Conservation (phyloP, 2,888 invertebrate species). For the Cynaeus angustus region DNA sequence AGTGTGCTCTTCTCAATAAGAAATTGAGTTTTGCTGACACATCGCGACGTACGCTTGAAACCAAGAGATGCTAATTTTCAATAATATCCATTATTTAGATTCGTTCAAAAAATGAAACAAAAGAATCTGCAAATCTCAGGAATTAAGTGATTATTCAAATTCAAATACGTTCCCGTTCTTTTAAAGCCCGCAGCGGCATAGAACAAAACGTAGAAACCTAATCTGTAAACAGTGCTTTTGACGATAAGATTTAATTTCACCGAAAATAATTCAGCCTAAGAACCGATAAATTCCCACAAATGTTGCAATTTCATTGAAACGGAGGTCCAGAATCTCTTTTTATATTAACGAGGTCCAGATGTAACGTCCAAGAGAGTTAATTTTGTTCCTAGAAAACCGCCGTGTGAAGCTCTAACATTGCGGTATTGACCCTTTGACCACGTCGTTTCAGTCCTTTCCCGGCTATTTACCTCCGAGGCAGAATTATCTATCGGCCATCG, state of each 20-base stretch:
- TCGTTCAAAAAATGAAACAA: constrained; percentile 26
- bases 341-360: constrained; percentile 47
- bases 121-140: constrained; percentile 14
- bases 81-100: constrained; percentile 26
- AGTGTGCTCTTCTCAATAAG: not conserved
- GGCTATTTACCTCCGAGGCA: constrained; percentile 45
- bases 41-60: not conserved
- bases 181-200: not conserved
- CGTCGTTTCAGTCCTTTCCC: constrained; percentile 44
- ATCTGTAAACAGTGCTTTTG: constrained; percentile 32
- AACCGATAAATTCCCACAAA: constrained; percentile 40
- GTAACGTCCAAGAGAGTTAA: constrained; percentile 46
- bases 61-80: constrained; percentile 20
- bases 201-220: constrained; percentile 17
- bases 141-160: constrained; percentile 38
- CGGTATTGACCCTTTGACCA: constrained; percentile 61
- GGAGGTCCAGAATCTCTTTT: constrained; percentile 44
- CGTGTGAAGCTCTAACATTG: constrained; percentile 58
- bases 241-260: constrained; percentile 37
- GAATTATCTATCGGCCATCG: constrained; percentile 45
- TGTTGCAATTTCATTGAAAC: constrained; percentile 44
- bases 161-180: constrained; percentile 23
- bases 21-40: constrained; percentile 15
- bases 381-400: constrained; percentile 44
- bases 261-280: constrained; percentile 38